Base-by-base conservation (phyloP, 2,888 invertebrate genomes). In the Gisinianus flammeolus region DNA sequence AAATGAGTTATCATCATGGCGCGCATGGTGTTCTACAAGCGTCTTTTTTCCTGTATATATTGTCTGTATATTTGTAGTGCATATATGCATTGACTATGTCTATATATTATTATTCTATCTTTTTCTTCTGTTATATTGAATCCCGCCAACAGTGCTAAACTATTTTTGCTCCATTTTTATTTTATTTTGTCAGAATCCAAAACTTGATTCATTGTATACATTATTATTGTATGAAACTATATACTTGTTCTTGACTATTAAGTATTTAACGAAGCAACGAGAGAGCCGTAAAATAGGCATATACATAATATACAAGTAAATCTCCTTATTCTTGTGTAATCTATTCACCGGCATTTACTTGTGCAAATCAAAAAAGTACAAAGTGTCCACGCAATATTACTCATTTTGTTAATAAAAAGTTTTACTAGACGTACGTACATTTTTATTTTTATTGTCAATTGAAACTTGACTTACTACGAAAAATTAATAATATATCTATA, bases 1-100 rank as follows among this genome's bases (percentile, higher is more conserved):
- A 54, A 71, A 71, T 71, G 28, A 52, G 44, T 19, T 64, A 31
- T 44, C 75, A 75, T 75, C 75, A 76, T 76, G 76, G 76, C 76
- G 76, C 68, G 68, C 68, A 52, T 30, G 67, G 52, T 68, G 56
- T 52, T n/a, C 31, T 19, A 22, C 31, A 58, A 52, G 70, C 72
- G 72, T 72, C 72, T 72, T 30, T 72, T 70, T n/a, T 54, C 22
- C 33, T 8, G 35, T 67, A 68, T n/a, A 33, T 58, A 58, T n/a
- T 16, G 5, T 24, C 12, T 28, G 26, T 64, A 22, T 64, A 28
- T 64, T 28, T 22, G 58, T 12, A 12, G 6, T 22, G 16, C 58
- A 16, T 12, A 44, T 69, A 69, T 69, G 44, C 24, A n/a, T n/a
- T n/a, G n/a, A n/a, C n/a, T n/a, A n/a, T 26, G 31, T 70, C 31